These are phyloP conservation scores for Danionella cerebrum DNA, from an alignment of 2,113 vertebrate species.

Conservation along the genomic window DNA sequence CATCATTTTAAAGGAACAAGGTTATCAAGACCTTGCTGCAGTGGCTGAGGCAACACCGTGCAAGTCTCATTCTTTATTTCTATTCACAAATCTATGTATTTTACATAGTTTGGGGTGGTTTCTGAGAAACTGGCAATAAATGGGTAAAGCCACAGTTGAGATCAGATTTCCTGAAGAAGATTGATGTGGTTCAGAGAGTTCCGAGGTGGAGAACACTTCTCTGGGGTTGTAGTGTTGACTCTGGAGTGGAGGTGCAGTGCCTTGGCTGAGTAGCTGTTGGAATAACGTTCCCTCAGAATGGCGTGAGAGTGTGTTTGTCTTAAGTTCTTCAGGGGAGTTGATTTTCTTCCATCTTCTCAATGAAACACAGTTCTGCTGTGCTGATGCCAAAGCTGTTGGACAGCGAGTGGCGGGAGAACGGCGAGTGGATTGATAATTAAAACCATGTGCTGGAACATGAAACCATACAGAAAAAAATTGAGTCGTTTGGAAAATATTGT, in stretches of 20 bases:
- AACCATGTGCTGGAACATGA: background rate
- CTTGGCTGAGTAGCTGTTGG: conserved; percentile 2
- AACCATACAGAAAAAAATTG: background rate
- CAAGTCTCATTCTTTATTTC: no score
- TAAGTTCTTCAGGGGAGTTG: background rate
- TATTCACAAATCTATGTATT: no score
- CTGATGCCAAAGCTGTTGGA: background rate
- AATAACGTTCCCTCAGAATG: background rate
- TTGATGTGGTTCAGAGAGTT: background rate
- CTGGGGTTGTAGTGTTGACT: background rate
- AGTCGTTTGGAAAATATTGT: background rate
- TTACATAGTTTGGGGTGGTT: no score
- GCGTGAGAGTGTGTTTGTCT: background rate
- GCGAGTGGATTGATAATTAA: background rate
- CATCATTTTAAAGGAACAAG: no score
- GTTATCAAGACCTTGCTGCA: no score
- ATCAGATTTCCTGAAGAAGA: no score
- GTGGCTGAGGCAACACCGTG: no score
- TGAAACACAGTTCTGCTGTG: background rate
- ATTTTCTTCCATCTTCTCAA: background rate
- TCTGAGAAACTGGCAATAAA: no score
- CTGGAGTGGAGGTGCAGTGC: background rate
- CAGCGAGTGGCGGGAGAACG: background rate
- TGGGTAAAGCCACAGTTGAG: no score
- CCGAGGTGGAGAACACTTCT: background rate